Conservation (phyloP, 92 coral and sea anemone genomes). For the Actinostola sp. region DNA sequence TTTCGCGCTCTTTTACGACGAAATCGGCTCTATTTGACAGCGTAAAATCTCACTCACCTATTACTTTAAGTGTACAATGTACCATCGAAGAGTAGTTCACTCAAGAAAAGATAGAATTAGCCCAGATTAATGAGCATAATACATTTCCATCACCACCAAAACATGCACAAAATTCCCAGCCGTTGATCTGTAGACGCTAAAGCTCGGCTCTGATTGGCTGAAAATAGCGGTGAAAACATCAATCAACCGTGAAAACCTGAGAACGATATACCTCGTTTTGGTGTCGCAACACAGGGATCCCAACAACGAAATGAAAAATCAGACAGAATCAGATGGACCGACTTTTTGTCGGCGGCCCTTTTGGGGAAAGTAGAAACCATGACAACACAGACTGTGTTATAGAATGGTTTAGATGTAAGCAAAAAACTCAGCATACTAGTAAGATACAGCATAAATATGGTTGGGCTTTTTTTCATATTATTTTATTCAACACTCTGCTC, state of each 20-base stretch:
- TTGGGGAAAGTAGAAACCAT: too few species aligned
- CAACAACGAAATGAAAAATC: background rate
- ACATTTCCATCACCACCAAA: constrained; percentile 40
- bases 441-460: too few species aligned
- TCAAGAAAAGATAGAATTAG: constrained; percentile 11
- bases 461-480: too few species aligned
- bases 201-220: constrained; percentile 72
- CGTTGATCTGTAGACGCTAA: constrained; percentile 79
- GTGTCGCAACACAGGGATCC: constrained; percentile 10
- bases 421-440: too few species aligned
- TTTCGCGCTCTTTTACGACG: constrained; percentile 54
- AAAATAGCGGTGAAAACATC: constrained; percentile 56
- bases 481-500: too few species aligned
- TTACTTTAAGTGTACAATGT: background rate
- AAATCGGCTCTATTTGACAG: background rate
- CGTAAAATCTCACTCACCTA: constrained; percentile 12
- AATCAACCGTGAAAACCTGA: constrained; percentile 39
- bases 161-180: constrained; percentile 66
- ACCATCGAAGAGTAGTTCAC: constrained; percentile 3
- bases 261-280: constrained; percentile 26
- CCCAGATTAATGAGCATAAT: constrained; percentile 6
- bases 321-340: too few species aligned
- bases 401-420: too few species aligned
- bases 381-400: too few species aligned
- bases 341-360: too few species aligned